Percentiles rank a stretch among this genome's conserved stretches.
Evolutionary conservation across 1,140 invertebrate genomes (phyloP).

Genomic region (Leptonema lineaticorne): DNA sequence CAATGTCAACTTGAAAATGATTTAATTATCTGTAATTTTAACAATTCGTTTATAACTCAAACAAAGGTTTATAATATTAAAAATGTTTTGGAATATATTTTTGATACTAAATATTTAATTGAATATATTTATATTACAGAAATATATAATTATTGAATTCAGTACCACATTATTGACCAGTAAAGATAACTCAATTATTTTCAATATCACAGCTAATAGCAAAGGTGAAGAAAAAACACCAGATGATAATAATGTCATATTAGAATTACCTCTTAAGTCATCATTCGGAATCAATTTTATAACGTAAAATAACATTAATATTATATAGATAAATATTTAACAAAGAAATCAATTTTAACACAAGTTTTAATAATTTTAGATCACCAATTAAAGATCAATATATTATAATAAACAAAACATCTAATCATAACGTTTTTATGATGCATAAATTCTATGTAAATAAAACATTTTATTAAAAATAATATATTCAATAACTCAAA

Average conservation of each 20-base stretch:
- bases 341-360: no score
- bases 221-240: constrained; percentile 4
- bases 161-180: background rate
- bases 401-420: background rate
- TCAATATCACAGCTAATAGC: constrained; percentile 9
- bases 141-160: constrained; percentile 30
- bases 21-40: constrained; percentile 33
- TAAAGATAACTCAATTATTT: background rate
- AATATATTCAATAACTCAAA: no score
- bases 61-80: no score
- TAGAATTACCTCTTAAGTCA: background rate
- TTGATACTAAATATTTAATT: background rate
- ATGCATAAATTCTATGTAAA: no score
- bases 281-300: background rate
- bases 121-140: constrained; percentile 28
- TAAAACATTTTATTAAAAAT: no score
- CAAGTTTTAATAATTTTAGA: no score
- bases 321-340: background rate
- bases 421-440: no score
- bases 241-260: background rate
- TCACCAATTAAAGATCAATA: no score
- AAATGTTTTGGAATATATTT: no score
- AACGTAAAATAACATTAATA: background rate
- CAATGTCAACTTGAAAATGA: constrained; percentile 21
- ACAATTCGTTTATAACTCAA: constrained; percentile 23